These are phyloP conservation scores for Achatina immaculata DNA, from an alignment of 1,140 invertebrate genomes.

Conservation along the genomic window DNA sequence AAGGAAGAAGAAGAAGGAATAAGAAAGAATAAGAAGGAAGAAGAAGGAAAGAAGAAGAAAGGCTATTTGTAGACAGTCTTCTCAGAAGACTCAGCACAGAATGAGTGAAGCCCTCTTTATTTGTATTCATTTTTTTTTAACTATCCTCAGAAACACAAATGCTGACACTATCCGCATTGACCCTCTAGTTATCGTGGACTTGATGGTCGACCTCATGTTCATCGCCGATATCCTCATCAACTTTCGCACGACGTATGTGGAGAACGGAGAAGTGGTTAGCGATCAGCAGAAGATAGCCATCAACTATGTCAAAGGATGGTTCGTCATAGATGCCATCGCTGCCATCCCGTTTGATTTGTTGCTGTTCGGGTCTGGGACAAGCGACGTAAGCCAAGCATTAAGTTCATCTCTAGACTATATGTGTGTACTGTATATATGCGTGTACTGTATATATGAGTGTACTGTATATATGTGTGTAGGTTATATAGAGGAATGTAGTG, in stretches of 20 bases:
- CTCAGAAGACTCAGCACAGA: no score
- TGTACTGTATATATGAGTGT: no score
- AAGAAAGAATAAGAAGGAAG: no score
- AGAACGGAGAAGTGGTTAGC: slow-evolving; percentile 69
- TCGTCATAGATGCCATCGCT: slow-evolving; percentile 70
- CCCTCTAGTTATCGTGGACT: slow-evolving; percentile 70
- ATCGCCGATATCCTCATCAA: slow-evolving; percentile 72
- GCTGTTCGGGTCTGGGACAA: slow-evolving; percentile 70
- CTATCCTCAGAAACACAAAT: slow-evolving; percentile 43
- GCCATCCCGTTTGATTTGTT: slow-evolving; percentile 71
- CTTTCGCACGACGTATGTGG: slow-evolving; percentile 71
- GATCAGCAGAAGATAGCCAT: slow-evolving; percentile 70
- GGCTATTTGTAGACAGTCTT: no score
- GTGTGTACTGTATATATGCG: no score
- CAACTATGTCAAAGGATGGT: slow-evolving; percentile 72
- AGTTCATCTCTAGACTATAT: no score
- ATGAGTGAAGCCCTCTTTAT: no score
- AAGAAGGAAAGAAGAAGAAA: no score
- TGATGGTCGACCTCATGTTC: slow-evolving; percentile 72
- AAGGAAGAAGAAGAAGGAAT: no score
- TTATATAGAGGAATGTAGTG: no score
- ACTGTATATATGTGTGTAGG: no score
- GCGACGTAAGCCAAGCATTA: slow-evolving; percentile 68
- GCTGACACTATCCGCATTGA: slow-evolving; percentile 58
- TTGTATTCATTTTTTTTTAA: no score